Conservation (phyloP, 2,888 invertebrate species). For the Melieria crassipennis region DNA sequence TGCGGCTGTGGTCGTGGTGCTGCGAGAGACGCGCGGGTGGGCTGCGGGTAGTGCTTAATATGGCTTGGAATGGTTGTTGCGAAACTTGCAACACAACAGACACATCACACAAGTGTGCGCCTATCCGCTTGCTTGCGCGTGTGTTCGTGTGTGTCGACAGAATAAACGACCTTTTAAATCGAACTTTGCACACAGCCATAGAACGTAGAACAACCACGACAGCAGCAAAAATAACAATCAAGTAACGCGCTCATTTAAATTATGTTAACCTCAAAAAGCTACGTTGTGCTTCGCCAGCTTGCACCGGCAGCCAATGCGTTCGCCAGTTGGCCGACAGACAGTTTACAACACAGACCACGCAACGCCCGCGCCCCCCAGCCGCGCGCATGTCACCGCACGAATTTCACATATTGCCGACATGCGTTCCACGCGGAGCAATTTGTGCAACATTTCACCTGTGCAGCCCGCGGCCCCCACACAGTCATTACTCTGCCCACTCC, state of each 20-base stretch:
- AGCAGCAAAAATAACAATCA: slow-evolving; percentile 10
- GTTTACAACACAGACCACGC: too few species aligned
- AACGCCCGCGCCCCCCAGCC: too few species aligned
- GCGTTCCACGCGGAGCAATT: too few species aligned
- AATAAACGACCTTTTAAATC: slow-evolving; percentile 31
- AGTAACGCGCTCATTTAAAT: slow-evolving; percentile 34
- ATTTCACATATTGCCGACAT: too few species aligned
- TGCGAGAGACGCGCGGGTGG: neutral
- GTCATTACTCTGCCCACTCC: too few species aligned
- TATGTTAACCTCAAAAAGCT: slow-evolving; percentile 35
- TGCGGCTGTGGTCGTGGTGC: neutral
- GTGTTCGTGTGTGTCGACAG: slow-evolving; percentile 23
- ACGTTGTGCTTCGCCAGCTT: too few species aligned
- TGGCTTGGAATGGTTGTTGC: slow-evolving; percentile 3
- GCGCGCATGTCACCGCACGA: too few species aligned
- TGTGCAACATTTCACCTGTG: too few species aligned
- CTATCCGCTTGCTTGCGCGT: slow-evolving; percentile 10
- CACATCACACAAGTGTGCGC: neutral
- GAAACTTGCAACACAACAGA: slow-evolving; percentile 11
- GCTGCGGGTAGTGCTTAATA: neutral
- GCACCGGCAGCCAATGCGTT: too few species aligned
- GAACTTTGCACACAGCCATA: slow-evolving; percentile 22
- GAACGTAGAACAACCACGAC: slow-evolving; percentile 15
- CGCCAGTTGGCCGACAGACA: too few species aligned
- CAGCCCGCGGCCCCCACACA: too few species aligned